phyloP scores from a whole-genome alignment of 2,888 invertebrate genomes.

The Seladonia tumulorum region DNA sequence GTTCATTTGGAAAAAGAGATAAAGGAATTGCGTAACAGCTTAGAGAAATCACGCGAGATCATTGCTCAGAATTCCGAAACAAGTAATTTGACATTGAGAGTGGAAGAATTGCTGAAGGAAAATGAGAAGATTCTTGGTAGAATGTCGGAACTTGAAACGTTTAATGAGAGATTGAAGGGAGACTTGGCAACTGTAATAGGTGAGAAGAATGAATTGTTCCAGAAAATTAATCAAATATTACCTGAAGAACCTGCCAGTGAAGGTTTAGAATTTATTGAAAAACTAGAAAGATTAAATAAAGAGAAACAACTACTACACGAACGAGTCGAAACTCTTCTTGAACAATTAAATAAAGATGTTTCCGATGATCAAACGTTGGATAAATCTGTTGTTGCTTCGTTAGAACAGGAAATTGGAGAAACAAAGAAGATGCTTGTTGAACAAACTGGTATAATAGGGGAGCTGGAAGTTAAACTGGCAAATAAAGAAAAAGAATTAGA shows the following conservation, averaged over 20 bases:
- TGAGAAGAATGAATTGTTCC: constrained; percentile 89
- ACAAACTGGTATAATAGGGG: constrained; percentile 86
- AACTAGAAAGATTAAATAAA: constrained; percentile 87
- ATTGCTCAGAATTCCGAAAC: constrained; percentile 32
- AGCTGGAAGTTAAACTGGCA: constrained; percentile 86
- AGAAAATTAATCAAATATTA: constrained; percentile 87
- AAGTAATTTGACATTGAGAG: constrained; percentile 49
- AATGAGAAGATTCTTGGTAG: constrained; percentile 77
- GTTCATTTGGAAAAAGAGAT: constrained; percentile 74
- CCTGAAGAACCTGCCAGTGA: constrained; percentile 86
- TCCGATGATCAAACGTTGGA: constrained; percentile 76
- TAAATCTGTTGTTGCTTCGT: constrained; percentile 64
- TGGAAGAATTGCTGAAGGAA: constrained; percentile 58
- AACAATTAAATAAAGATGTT: constrained; percentile 83
- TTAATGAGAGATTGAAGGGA: constrained; percentile 68
- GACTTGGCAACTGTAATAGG: constrained; percentile 73
- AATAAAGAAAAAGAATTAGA: constrained; percentile 80
- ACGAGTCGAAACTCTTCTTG: constrained; percentile 83
- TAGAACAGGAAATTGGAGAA: constrained; percentile 82
- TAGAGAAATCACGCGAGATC: constrained; percentile 43
- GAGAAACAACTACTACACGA: constrained; percentile 85
- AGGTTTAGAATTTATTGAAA: constrained; percentile 89
- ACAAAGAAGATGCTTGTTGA: constrained; percentile 87
- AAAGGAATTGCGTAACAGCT: constrained; percentile 46
- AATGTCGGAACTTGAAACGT: constrained; percentile 68